Evolutionary conservation across 2,797 vertebrate species (phyloP), one percentile per base, ranked within the genome.

Genomic region (Aldrovandia affinis): DNA sequence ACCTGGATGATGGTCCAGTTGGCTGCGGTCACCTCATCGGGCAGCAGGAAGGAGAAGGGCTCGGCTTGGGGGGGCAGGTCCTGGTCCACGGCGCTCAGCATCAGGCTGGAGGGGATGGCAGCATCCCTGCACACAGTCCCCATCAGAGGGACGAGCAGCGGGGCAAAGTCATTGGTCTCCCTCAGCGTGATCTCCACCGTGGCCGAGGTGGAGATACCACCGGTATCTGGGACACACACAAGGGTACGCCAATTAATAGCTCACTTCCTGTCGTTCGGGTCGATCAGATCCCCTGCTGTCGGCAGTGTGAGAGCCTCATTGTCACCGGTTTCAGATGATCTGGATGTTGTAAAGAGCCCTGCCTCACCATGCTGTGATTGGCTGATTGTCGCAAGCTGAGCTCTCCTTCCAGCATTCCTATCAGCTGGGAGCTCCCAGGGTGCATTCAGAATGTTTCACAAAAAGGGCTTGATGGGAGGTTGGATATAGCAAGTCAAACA

Each of bases 111-210:
- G 0, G 84, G 7, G 18, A 15, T 54, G 0, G 92, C 88, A 0
- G 92, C 86, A 25, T 89, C 83, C 6, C 88, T 93, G 86, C 98
- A 99, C 44, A 99, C 83, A 1, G 89, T 91, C 6, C 94, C 94
- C 0, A 88, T 89, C 0, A 85, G 84, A 0, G 93, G 94, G 54
- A 90, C 85, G 83, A 99, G 94, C 81, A 92, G 88, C 0, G 98
- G 98, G 0, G 96, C 88, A 14, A 97, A 97, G 93, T 99, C 98
- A 0, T 99, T 99, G 89, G 97, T 97, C 88, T 98, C 98, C 90
- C 93, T 89, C 88, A 99, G 95, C 47, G 94, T 95, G 54, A 99
- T 94, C 80, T 94, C 94, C 84, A 99, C 92, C 0, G 94, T 95
- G 39, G 96, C 97, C 0, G 96, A 96, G 86, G 94, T 92, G 0